Percentiles rank a stretch among this genome's conserved stretches.
Evolutionary conservation across 2,797 vertebrate species (phyloP).

Genomic region (Acanthurus leucopareius): DNA sequence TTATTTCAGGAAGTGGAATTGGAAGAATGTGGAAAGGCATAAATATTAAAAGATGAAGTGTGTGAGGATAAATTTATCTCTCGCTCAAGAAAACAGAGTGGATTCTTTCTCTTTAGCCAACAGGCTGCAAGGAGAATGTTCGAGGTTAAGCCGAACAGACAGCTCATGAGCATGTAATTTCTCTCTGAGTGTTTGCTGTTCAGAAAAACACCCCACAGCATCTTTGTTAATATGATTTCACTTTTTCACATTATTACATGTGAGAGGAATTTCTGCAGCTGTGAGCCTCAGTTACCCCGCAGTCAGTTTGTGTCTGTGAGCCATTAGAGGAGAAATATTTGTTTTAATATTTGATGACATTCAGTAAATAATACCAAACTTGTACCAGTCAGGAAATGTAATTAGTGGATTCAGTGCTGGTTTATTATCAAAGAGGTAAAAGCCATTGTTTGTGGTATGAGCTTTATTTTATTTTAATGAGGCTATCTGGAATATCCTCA

Average conservation of each 20-base stretch:
- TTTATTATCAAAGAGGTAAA: constrained; percentile 56
- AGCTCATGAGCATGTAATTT: constrained; percentile 46
- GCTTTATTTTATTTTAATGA: constrained; percentile 63
- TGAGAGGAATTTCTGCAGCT: constrained; percentile 44
- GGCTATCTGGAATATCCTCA: constrained; percentile 65
- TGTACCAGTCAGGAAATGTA: constrained; percentile 58
- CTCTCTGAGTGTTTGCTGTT: constrained; percentile 38
- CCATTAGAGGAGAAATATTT: constrained; percentile 45
- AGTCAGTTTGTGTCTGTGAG: constrained; percentile 41
- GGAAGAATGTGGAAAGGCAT: constrained; percentile 74
- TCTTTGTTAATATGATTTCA: constrained; percentile 39
- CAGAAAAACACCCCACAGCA: constrained; percentile 43
- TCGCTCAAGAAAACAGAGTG: constrained; percentile 32
- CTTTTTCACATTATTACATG: constrained; percentile 38
- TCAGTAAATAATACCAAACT: constrained; percentile 46
- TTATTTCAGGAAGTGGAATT: constrained; percentile 74
- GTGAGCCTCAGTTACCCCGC: constrained; percentile 22
- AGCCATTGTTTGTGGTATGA: constrained; percentile 43
- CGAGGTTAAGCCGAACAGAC: constrained; percentile 48
- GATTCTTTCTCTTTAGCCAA: constrained; percentile 51
- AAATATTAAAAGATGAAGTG: constrained; percentile 73
- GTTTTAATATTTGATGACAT: constrained; percentile 47
- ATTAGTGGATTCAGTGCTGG: constrained; percentile 55
- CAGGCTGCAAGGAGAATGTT: constrained; percentile 42
- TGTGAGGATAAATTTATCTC: constrained; percentile 62